Base-by-base conservation (phyloP, 2,797 vertebrate species). In the Siniperca undulata region DNA sequence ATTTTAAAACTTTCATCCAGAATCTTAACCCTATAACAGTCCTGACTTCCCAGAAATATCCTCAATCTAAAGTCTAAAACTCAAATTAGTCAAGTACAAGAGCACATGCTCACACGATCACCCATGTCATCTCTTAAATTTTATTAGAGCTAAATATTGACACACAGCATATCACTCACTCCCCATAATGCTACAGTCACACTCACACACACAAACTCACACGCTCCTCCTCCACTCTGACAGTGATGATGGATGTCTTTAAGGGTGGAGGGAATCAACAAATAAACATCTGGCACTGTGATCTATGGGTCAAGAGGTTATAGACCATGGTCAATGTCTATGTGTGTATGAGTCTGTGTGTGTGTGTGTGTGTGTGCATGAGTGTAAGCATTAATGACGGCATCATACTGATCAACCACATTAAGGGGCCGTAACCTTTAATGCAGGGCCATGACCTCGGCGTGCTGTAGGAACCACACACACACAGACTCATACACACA, bases 191-290 rank as follows among this genome's bases (percentile, higher is more conserved):
- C 75, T 34, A 66, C 70, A 48, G 48, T 60, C 59, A 77, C 74
- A 70, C 76, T 44, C 74, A 59, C 56, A 56, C 74, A 71, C 52
- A 56, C 70, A 58, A 48, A 80, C 87, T 82, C 75, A 80, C 68
- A 46, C 71, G 3, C 76, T 55, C 73, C 77, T 69, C 53, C 60
- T 78, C 48, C 78, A 64, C 64, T 81, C 78, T 91, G 93, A 93
- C 93, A 90, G 81, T 58, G 90, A 92, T 96, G 95, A 96, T 95
- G 92, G 92, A 96, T 95, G 93, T 74, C 68, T 70, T 82, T 77
- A 76, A 88, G 86, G 81, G 83, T 87, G 90, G 88, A 78, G 86
- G 84, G 84, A 90, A 90, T 93, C 92, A 93, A 95, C 91, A 95
- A 94, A 94, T 93, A 94, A 94, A 94, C 92, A 90, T 90, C 88